phyloP scores from a whole-genome alignment of 1,140 invertebrate genomes.

The Phocides pigmalion region DNA sequence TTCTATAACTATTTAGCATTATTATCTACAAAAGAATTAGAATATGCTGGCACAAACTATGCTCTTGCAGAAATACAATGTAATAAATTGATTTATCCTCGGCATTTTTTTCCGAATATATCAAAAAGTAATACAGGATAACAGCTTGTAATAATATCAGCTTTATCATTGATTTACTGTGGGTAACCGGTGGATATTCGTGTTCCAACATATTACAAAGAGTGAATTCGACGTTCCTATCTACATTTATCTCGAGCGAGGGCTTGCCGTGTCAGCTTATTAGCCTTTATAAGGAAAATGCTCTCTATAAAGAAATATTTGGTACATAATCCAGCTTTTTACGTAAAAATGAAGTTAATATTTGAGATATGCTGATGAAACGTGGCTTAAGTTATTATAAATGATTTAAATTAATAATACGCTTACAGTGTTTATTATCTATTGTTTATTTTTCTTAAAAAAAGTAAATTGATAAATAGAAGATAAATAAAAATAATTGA shows the following conservation, averaged over 20 bases:
- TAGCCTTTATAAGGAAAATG: constrained; percentile 21
- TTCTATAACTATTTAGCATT: constrained; percentile 4
- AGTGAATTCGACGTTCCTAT: constrained; percentile 13
- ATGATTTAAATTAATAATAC: too few relatives aligned
- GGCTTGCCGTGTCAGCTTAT: constrained; percentile 19
- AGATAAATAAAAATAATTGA: too few relatives aligned
- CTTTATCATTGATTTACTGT: background rate
- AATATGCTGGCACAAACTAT: background rate
- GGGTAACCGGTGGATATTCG: constrained; percentile 2
- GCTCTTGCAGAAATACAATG: background rate
- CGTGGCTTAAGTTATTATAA: too few relatives aligned
- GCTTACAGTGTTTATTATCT: too few relatives aligned
- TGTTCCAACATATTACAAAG: constrained; percentile 12
- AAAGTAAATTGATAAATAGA: too few relatives aligned
- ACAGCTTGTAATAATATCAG: background rate
- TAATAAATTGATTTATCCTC: background rate
- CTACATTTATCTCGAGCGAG: constrained; percentile 5
- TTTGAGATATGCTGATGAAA: background rate
- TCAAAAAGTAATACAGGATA: background rate
- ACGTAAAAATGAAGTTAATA: background rate
- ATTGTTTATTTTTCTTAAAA: too few relatives aligned
- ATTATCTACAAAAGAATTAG: constrained; percentile 1
- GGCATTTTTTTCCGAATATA: background rate
- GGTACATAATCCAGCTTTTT: background rate
- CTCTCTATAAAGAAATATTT: constrained; percentile 10